These are phyloP conservation scores for Alauda arvensis DNA, from an alignment of 2,797 vertebrate species.

Conservation along the genomic window DNA sequence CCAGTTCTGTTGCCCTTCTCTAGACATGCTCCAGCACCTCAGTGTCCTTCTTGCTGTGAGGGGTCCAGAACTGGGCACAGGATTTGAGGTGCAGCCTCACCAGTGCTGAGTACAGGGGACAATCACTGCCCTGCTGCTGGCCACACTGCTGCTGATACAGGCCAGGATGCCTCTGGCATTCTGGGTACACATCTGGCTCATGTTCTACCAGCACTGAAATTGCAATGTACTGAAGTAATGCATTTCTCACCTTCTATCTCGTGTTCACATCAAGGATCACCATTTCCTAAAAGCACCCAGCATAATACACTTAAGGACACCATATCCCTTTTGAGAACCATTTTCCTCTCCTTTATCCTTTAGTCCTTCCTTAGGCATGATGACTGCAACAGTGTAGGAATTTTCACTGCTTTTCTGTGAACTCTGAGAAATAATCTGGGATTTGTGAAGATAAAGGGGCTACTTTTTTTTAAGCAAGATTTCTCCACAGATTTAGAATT, in stretches of 20 bases:
- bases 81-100: accelerated
- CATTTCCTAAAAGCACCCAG: not conserved
- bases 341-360: not conserved
- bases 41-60: accelerated
- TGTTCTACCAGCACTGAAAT: not conserved
- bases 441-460: not conserved
- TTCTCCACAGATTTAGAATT: not conserved
- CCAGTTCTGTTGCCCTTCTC: accelerated
- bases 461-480: not conserved
- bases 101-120: accelerated
- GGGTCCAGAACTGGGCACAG: accelerated
- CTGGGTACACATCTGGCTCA: accelerated
- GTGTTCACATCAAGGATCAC: not conserved
- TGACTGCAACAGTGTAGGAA: not conserved
- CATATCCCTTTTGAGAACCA: not conserved
- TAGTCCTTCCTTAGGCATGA: not conserved
- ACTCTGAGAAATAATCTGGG: not conserved
- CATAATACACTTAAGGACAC: not conserved
- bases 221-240: not conserved
- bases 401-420: not conserved
- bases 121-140: not conserved
- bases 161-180: accelerated
- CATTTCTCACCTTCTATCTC: not conserved
- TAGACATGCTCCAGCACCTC: accelerated
- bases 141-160: no score